A percentile compares a stretch with the other conserved stretches of the same genome.
phyloP scores from a whole-genome alignment of 53 echinoderm and acorn worm species.

The Arbacia lixula region DNA sequence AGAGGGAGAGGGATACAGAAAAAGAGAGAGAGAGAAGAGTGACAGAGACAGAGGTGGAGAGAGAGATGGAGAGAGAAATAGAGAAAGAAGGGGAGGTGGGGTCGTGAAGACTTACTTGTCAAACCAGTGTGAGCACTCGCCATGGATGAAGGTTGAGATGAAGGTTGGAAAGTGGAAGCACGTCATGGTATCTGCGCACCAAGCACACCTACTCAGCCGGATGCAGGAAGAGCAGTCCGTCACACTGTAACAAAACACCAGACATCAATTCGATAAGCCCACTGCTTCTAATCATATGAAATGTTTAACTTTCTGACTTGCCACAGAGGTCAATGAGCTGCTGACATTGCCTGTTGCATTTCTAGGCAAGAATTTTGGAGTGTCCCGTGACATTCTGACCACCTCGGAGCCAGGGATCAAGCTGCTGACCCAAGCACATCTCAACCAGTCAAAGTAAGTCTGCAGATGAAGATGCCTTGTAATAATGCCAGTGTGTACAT shows the following conservation, averaged over 20 bases:
- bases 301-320: not conserved
- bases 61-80: no score
- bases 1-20: no score
- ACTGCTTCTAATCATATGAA: not conserved
- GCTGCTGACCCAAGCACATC: no score
- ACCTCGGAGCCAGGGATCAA: no score
- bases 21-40: no score
- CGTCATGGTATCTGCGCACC: conserved; percentile 82
- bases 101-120: conserved; percentile 95
- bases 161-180: conserved; percentile 86
- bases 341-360: not conserved
- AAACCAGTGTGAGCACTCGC: conserved; percentile 95
- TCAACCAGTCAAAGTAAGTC: no score
- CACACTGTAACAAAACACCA: conserved; percentile 46
- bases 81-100: no score
- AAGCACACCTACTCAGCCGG: conserved; percentile 76
- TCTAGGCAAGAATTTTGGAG: not conserved
- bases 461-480: no score
- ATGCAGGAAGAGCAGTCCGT: conserved; percentile 77
- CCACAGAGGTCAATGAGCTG: not conserved
- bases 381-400: not conserved
- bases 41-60: no score
- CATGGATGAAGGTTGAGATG: conserved; percentile 79
- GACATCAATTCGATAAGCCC: not conserved
- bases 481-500: no score